phyloP scores from a whole-genome alignment of 2,888 invertebrate genomes.

The Synanthedon formicaeformis region DNA sequence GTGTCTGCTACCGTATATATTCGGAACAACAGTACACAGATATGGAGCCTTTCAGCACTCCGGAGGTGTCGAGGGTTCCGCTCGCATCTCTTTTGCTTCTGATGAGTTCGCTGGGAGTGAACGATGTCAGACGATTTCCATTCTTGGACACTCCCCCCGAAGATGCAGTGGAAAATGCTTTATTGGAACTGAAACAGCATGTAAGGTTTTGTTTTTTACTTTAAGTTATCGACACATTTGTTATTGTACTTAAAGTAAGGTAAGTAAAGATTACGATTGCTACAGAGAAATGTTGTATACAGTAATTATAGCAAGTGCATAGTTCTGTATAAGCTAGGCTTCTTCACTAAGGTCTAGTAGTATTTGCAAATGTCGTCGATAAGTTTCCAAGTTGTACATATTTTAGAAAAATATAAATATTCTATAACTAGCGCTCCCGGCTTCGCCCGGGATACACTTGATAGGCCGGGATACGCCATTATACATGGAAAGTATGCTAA shows the following conservation, averaged over 20 bases:
- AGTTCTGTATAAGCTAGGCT: too few relatives aligned
- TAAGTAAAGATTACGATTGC: too few relatives aligned
- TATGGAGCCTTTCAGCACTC: constrained; percentile 87
- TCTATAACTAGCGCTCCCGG: too few relatives aligned
- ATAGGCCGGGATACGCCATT: too few relatives aligned
- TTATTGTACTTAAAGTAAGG: too few relatives aligned
- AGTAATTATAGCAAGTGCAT: too few relatives aligned
- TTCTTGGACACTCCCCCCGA: constrained; percentile 93
- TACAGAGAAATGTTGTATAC: too few relatives aligned
- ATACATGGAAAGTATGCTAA: background rate
- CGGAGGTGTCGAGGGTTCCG: constrained; percentile 94
- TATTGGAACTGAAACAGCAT: constrained; percentile 88
- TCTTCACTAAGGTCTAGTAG: too few relatives aligned
- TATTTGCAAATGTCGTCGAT: too few relatives aligned
- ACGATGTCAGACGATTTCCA: constrained; percentile 91
- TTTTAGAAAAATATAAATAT: background rate
- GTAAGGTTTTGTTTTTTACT: constrained; percentile 42
- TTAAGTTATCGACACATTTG: too few relatives aligned
- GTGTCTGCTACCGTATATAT: constrained; percentile 92
- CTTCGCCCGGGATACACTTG: too few relatives aligned
- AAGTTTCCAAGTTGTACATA: too few relatives aligned
- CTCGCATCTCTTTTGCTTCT: constrained; percentile 90
- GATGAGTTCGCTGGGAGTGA: constrained; percentile 95
- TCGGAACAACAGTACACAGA: constrained; percentile 83
- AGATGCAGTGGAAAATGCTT: constrained; percentile 87